These are phyloP conservation scores for Callaeas wilsoni DNA, from an alignment of 2,113 vertebrate species.

Conservation along the genomic window DNA sequence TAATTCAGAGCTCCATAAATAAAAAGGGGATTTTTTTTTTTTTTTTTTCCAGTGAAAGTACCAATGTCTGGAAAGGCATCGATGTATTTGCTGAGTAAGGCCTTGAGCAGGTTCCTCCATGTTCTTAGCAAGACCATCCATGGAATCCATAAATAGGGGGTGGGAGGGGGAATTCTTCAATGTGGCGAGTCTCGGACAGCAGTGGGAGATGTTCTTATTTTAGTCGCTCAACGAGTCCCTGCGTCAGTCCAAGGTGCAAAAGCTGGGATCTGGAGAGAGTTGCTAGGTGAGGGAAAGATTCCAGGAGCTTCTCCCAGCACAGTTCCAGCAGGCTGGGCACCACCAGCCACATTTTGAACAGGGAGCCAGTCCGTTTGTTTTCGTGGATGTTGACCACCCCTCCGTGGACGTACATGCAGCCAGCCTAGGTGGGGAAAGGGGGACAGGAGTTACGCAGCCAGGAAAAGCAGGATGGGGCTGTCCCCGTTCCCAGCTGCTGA, in stretches of 20 bases:
- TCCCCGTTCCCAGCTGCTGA: not conserved
- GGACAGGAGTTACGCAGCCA: not conserved
- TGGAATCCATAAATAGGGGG: slow-evolving; percentile 69
- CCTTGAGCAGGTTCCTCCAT: slow-evolving; percentile 55
- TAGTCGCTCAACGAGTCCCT: slow-evolving; percentile 92
- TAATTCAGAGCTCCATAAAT: slow-evolving; percentile 25
- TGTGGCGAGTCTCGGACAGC: not conserved
- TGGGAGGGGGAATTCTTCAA: not conserved
- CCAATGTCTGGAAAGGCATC: slow-evolving; percentile 69
- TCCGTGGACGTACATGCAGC: slow-evolving; percentile 98
- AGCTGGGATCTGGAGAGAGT: slow-evolving; percentile 84
- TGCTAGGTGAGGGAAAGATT: slow-evolving; percentile 84
- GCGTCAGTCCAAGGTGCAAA: slow-evolving; percentile 92
- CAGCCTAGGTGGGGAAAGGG: slow-evolving; percentile 74
- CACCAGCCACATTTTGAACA: slow-evolving; percentile 97
- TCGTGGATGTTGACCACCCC: slow-evolving; percentile 97
- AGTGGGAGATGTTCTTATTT: slow-evolving; percentile 74
- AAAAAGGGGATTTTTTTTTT: not conserved
- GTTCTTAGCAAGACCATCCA: slow-evolving; percentile 48
- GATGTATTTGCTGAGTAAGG: slow-evolving; percentile 73
- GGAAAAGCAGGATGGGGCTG: not conserved
- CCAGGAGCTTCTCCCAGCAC: slow-evolving; percentile 92
- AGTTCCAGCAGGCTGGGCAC: slow-evolving; percentile 96
- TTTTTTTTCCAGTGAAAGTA: slow-evolving; percentile 33
- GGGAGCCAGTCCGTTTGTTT: slow-evolving; percentile 94